These are phyloP conservation scores for Girardia tigrina DNA, from an alignment of 2,888 invertebrate genomes.

Conservation along the genomic window DNA sequence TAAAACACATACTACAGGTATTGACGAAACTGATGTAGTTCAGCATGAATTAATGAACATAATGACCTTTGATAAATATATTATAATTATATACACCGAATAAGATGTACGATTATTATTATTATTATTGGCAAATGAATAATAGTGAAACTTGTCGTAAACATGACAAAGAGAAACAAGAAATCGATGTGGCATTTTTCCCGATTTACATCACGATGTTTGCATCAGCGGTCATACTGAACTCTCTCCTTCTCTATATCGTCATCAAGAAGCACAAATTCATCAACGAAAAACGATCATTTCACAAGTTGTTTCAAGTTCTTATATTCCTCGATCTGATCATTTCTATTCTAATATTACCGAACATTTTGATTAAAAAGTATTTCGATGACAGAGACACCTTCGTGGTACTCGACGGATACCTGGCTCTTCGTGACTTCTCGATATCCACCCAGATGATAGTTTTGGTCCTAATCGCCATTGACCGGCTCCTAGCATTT, in stretches of 20 bases:
- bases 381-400: background rate
- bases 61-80: no score
- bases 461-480: background rate
- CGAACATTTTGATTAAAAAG: conserved; percentile 13
- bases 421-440: background rate
- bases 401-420: background rate
- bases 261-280: conserved; percentile 14
- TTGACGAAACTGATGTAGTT: no score
- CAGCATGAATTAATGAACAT: no score
- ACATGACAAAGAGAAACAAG: background rate
- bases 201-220: background rate
- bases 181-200: background rate
- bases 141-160: background rate
- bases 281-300: background rate
- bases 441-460: background rate
- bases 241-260: background rate
- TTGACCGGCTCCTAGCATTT: background rate
- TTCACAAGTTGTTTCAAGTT: conserved; percentile 15
- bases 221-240: background rate
- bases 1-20: no score
- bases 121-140: no score
- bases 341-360: background rate
- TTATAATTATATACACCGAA: no score
- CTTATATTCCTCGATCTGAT: background rate
- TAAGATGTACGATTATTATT: no score